These are phyloP conservation scores for Platanista minor DNA, from an alignment of 2,113 vertebrate species.

Conservation along the genomic window DNA sequence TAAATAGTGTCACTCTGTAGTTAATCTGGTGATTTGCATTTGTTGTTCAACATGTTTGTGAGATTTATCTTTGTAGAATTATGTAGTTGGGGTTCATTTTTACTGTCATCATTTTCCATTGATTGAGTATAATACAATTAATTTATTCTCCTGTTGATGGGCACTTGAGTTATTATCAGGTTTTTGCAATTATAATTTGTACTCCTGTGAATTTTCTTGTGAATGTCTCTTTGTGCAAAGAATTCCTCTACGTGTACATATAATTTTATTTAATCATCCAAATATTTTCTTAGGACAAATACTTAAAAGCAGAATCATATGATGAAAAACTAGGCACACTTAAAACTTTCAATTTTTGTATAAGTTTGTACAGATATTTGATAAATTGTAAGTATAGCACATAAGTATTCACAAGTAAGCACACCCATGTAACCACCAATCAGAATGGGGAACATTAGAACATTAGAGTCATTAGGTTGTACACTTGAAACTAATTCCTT, in stretches of 20 bases:
- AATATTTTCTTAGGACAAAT: not conserved
- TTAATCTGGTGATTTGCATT: not conserved
- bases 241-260: not conserved
- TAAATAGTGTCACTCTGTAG: not conserved
- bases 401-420: not conserved
- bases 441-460: not conserved
- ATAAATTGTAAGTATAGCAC: not conserved
- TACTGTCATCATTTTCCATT: not conserved
- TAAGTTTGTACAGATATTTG: not conserved
- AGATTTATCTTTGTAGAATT: not conserved
- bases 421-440: rapidly evolving
- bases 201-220: not conserved
- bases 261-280: not conserved
- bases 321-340: not conserved
- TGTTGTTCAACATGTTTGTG: not conserved
- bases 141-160: not conserved
- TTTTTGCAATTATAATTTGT: not conserved
- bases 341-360: not conserved
- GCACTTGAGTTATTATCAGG: not conserved
- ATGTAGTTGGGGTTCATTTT: not conserved
- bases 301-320: not conserved
- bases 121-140: not conserved
- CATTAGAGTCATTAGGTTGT: too few relatives aligned
- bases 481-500: not conserved
- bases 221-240: not conserved